Base-by-base conservation (phyloP, 2,797 vertebrate genomes). In the Phylloscopus collybita region DNA sequence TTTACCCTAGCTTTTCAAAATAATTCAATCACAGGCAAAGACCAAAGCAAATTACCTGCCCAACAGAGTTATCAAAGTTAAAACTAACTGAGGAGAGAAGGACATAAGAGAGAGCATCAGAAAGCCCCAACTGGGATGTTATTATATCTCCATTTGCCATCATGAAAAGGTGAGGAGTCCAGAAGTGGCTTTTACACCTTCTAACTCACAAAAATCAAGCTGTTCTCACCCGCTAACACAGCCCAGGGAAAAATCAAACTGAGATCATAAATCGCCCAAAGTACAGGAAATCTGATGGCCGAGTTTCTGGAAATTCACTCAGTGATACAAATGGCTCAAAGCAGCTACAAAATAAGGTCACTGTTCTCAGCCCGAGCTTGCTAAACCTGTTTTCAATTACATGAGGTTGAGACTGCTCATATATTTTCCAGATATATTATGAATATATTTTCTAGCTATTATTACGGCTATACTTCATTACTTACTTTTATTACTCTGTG, bases 351-450 rank as follows among this genome's bases (percentile, higher is more conserved):
- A 93, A 91, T 29, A 86, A 91, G 49, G 73, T 79, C 60, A 72
- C 27, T 59, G 22, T 62, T 86, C 69, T 27, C 44, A 85, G 82
- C 61, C 84, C 9, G 36, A 59, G 11, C 80, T 92, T 73, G 44
- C 65, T 91, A 92, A 95, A 92, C 65, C 59, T 23, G 19, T 54
- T 91, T 86, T 56, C 85, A 93, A 61, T 86, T 90, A 83, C 45
- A 86, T 71, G 85, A 74, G 45, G 27, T 2, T 79, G 72, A 78
- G 65, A 40, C n/a, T 74, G 45, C 61, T 90, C 75, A 62, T 95
- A 44, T 80, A 65, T 92, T 95, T 91, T 57, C 80, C 32, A 38
- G 75, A 34, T 91, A 64, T 14, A 92, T 86, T 91, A 67, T 30
- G 65, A 82, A 61, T 93, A 38, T 65, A 86, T 93, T 95, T 93